phyloP scores from a whole-genome alignment of 2,797 vertebrate species.

The Eupleurogrammus muticus region DNA sequence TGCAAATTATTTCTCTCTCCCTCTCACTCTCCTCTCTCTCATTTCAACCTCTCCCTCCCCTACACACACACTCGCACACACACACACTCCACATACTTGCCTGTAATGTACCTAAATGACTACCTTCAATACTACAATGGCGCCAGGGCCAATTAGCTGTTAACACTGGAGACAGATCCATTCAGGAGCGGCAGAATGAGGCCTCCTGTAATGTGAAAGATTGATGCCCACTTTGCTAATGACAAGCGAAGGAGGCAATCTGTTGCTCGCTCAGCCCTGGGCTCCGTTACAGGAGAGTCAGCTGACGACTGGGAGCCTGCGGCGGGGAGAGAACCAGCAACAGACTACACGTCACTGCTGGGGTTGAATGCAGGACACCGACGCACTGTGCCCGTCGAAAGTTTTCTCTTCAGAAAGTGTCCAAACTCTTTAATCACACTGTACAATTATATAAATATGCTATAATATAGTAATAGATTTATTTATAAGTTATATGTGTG shows the following conservation, averaged over 20 bases:
- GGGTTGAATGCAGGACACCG: conserved; percentile 29
- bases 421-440: too few species aligned
- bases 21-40: conserved; percentile 7
- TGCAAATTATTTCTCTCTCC: conserved; percentile 40
- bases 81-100: too few species aligned
- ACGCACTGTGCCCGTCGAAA: neutral
- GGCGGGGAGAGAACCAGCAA: conserved; percentile 38
- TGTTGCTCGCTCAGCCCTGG: conserved; percentile 60
- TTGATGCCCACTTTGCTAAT: conserved; percentile 77
- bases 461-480: too few species aligned
- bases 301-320: conserved; percentile 61
- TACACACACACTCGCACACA: too few species aligned
- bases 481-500: too few species aligned
- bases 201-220: conserved; percentile 79
- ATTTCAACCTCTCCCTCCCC: conserved; percentile 13
- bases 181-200: conserved; percentile 79
- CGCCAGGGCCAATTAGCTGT: conserved; percentile 85
- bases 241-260: conserved; percentile 71
- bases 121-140: conserved; percentile 80
- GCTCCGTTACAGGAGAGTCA: conserved; percentile 68
- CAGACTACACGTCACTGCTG: conserved; percentile 22
- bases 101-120: conserved; percentile 85
- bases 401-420: too few species aligned
- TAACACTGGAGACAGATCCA: conserved; percentile 80
- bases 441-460: neutral